These are phyloP conservation scores for Phrynocephalus guinanensis DNA, from an alignment of 2,797 vertebrate species.

Conservation along the genomic window DNA sequence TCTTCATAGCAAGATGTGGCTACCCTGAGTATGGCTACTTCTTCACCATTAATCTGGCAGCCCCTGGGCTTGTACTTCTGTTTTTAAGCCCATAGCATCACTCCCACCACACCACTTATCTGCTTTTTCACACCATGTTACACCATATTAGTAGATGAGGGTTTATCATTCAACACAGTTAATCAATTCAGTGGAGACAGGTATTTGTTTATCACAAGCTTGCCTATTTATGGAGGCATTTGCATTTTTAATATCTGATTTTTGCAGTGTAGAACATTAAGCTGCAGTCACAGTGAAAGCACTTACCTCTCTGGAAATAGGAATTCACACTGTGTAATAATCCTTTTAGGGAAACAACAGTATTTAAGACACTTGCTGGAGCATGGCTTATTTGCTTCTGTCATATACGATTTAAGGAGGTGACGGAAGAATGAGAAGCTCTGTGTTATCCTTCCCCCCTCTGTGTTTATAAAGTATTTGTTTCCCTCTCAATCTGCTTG, in stretches of 20 bases:
- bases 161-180: conserved; percentile 41
- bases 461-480: conserved; percentile 2
- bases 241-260: conserved; percentile 56
- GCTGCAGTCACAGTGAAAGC: conserved; percentile 38
- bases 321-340: conserved; percentile 48
- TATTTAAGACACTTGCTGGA: conserved; percentile 51
- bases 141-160: conserved; percentile 32
- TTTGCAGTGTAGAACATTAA: conserved; percentile 43
- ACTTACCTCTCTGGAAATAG: conserved; percentile 47
- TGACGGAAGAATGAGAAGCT: conserved; percentile 35
- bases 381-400: conserved; percentile 45
- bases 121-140: conserved; percentile 38
- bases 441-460: conserved; percentile 28
- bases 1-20: neutral
- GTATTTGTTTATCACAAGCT: conserved; percentile 46
- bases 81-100: neutral
- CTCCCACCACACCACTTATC: conserved; percentile 1
- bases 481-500: neutral
- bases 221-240: conserved; percentile 40
- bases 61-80: neutral
- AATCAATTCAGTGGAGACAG: conserved; percentile 43
- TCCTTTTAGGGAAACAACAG: conserved; percentile 49
- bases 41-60: neutral
- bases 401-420: conserved; percentile 44
- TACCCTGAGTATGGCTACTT: neutral